These are phyloP conservation scores for Rousettus madagascariensis DNA, from an alignment of 2,797 vertebrate genomes.

Conservation along the genomic window DNA sequence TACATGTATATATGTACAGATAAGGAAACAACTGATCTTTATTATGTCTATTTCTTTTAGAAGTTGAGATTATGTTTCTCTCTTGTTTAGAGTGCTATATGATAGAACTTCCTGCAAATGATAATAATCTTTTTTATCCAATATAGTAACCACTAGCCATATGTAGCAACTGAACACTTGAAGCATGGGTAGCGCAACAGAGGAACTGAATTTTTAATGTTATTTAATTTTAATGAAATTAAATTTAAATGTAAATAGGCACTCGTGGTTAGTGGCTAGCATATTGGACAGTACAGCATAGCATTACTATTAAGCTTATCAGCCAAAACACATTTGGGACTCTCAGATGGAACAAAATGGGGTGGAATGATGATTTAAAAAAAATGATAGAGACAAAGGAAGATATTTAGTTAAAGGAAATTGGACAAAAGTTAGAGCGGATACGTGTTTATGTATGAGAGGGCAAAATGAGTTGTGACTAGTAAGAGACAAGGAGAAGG, in stretches of 20 bases:
- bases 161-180: background rate
- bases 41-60: constrained; percentile 1
- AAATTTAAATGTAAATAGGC: background rate
- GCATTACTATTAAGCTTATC: background rate
- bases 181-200: background rate
- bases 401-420: background rate
- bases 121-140: background rate
- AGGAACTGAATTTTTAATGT: constrained; percentile 31
- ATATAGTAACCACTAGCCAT: background rate
- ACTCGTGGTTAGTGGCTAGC: background rate
- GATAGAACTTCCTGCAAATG: background rate
- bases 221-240: constrained; percentile 18
- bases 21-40: background rate
- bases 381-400: background rate
- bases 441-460: background rate
- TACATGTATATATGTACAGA: background rate
- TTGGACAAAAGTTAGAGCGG: background rate
- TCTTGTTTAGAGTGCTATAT: background rate
- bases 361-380: background rate
- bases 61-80: background rate
- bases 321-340: background rate
- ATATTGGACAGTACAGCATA: background rate
- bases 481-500: background rate
- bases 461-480: background rate
- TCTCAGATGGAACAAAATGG: background rate